Base-by-base conservation (phyloP, 2,888 invertebrate species). In the Xylocampa areola region DNA sequence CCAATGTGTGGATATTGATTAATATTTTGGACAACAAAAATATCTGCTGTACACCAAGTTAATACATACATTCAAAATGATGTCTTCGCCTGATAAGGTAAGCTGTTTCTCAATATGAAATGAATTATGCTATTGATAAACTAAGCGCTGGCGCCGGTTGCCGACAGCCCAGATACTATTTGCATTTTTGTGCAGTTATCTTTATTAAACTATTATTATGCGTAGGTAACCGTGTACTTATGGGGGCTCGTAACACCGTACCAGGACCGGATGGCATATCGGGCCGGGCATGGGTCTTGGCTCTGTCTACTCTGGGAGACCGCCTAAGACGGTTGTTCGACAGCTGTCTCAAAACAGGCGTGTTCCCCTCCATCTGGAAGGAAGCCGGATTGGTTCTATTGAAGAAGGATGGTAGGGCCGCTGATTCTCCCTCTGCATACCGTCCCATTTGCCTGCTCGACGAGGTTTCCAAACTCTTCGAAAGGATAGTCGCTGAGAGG, bases 31-130 rank as follows among this genome's bases (percentile, higher is more conserved):
- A 25, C 6, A 25, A 25, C 2, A 14, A 25, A 58, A 25, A 41
- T 27, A 59, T 44, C 14, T 16, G 3, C 10, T n/a, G 23, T 14
- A 33, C 45, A 21, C 45, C 59, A 27, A 13, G 19, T 59, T 16
- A 54, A 17, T 27, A 27, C 2, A 6, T 4, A 33, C 13, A n/a
- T 27, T 44, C 25, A 11, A 41, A 59, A 16, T n/a, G n/a, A 19
- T 48, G 30, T 30, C 25, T 27, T 19, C 6, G 3, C 10, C 36
- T 29, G 29, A 29, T 41, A 61, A n/a, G 48, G 4, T 7, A 60
- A 48, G 21, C n/a, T n/a, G n/a, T 23, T 7, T 17, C 14, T 30
- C 23, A 36, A 10, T 14, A n/a, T 17, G 35, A 36, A 29, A 19
- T 47, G 30, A 55, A 36, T 36, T 19, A 36, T 25, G 14, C 13